phyloP scores from a whole-genome alignment of 2,888 invertebrate species.

The Dinocampus coccinellae region DNA sequence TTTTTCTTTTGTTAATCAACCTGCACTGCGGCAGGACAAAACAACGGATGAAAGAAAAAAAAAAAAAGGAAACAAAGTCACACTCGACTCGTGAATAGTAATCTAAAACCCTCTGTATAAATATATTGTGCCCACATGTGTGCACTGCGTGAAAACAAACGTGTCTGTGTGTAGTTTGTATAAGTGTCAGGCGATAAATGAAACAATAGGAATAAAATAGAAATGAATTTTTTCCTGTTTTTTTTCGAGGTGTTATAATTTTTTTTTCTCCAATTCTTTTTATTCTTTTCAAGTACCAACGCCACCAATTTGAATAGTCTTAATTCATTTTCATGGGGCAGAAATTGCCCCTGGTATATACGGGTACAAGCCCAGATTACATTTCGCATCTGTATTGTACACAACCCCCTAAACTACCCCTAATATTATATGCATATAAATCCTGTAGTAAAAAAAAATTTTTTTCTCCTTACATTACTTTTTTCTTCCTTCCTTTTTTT shows the following conservation, averaged over 20 bases:
- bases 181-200: constrained; percentile 17
- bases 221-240: constrained; percentile 32
- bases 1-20: constrained; percentile 19
- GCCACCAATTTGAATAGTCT: constrained; percentile 49
- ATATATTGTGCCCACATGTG: not conserved
- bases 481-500: constrained; percentile 43
- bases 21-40: constrained; percentile 15
- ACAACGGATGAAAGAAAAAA: no score
- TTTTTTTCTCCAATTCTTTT: constrained; percentile 16
- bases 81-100: not conserved
- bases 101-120: not conserved
- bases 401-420: constrained; percentile 38
- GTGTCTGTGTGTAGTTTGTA: no score
- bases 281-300: constrained; percentile 22
- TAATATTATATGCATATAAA: not conserved
- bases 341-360: constrained; percentile 36
- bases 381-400: constrained; percentile 25
- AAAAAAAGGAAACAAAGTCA: constrained; percentile 5
- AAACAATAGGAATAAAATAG: constrained; percentile 33
- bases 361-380: constrained; percentile 39
- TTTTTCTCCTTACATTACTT: no score
- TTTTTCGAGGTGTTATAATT: no score
- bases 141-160: constrained; percentile 22
- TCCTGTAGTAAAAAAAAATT: no score
- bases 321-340: constrained; percentile 53